Conservation (phyloP, 2,113 vertebrate species). For the Piliocolobus tephrosceles region DNA sequence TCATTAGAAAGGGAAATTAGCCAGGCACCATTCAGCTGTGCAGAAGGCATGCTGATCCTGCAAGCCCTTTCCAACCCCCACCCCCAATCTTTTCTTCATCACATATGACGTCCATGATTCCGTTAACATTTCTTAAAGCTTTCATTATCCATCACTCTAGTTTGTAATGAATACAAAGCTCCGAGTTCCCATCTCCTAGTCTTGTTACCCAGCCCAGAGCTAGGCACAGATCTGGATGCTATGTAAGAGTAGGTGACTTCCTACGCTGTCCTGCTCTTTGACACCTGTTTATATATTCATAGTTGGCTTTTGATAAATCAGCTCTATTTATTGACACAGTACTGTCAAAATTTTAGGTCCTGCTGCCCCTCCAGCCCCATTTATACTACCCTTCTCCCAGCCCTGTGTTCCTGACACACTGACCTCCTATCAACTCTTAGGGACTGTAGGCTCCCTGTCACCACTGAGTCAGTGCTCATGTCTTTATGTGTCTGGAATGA, state of each 20-base stretch:
- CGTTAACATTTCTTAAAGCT: slow-evolving; percentile 38
- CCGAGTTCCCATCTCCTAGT: neutral
- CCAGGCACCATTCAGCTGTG: slow-evolving; percentile 71
- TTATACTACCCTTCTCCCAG: neutral
- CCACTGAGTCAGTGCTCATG: rapidly evolving
- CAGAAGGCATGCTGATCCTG: slow-evolving; percentile 65
- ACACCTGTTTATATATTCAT: neutral
- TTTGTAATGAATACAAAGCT: neutral
- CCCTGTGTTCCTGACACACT: neutral
- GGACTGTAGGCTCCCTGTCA: neutral
- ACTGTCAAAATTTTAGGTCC: neutral
- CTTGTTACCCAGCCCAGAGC: neutral
- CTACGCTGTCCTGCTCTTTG: too few relatives aligned
- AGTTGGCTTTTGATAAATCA: neutral
- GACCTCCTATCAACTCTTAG: neutral
- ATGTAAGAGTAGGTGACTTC: rapidly evolving
- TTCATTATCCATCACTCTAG: neutral
- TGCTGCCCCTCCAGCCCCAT: rapidly evolving
- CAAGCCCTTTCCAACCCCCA: neutral
- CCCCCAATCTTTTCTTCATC: slow-evolving; percentile 51
- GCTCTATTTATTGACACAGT: neutral
- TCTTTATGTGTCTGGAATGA: neutral
- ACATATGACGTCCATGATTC: neutral
- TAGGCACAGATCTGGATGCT: neutral
- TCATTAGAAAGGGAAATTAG: slow-evolving; percentile 82